Base-by-base conservation (phyloP, 2,113 vertebrate genomes). In the Nannospalax galili region DNA sequence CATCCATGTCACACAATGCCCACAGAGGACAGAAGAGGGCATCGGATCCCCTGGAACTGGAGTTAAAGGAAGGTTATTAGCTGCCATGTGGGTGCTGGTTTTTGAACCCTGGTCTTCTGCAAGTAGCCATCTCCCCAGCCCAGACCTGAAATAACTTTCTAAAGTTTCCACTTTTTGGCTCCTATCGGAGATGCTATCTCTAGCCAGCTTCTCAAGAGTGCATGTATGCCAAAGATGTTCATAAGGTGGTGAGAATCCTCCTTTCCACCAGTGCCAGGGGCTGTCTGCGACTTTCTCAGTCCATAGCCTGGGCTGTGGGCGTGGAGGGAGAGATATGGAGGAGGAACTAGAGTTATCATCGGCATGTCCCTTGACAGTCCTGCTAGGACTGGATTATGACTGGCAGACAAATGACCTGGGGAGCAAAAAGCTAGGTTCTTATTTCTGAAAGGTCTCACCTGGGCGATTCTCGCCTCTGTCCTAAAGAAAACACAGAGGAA, bases 161-260 rank as follows among this genome's bases (percentile, higher is more conserved):
- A 17, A 56, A 6, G 70, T 30, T 42, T 79, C 35, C 20, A 14
- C 11, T n/a, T 15, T 60, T 70, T 78, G 30, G 28, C 22, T 24
- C 28, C 69, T 19, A 30, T 24, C 19, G 10, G 10, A 28, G 35
- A 70, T 14, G 5, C 26, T 14, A 3, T 26, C 22, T 26, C 73
- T 14, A 1, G 28, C 37, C 7, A 20, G 48, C 30, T 52, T 24
- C 4, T 1, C 3, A 2, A 42, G 58, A 60, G 15, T 2, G 5
- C 9, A 28, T 1, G 30, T 7, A 72, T 0, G 1, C 15, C 20
- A 48, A 24, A 35, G 42, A 15, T 9, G 35, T 12, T 65, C 19
- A 65, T 84, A 35, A 58, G 1, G 2, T 30, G 2, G 3, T 17
- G 28, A n/a, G 45, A 1, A 42, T 30, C 60, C 3, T 1, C 9